These are phyloP conservation scores for Hylyphantes graminicola DNA, from an alignment of 1,140 invertebrate genomes.

Conservation along the genomic window DNA sequence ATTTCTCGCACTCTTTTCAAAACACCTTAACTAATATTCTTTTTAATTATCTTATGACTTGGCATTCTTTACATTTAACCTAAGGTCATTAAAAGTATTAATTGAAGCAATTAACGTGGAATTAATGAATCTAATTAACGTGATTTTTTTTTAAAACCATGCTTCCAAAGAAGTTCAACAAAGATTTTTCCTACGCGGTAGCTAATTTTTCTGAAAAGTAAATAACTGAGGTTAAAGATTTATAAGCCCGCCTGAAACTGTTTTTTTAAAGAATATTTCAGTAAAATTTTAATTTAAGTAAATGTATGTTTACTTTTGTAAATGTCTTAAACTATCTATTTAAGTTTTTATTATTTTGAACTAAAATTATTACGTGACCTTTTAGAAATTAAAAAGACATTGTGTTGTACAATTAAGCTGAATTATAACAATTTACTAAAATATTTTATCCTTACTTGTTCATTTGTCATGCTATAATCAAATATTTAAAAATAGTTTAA, in stretches of 20 bases:
- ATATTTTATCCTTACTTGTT: too few relatives aligned
- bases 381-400: too few relatives aligned
- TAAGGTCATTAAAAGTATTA: not conserved
- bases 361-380: not conserved
- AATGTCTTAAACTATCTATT: not conserved
- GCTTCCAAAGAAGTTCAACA: too few relatives aligned
- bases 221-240: not conserved
- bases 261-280: not conserved
- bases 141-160: not conserved
- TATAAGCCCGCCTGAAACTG: not conserved
- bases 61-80: not conserved
- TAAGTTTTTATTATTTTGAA: not conserved
- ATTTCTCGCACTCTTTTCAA: not conserved
- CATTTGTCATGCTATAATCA: too few relatives aligned
- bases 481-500: too few relatives aligned
- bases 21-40: not conserved
- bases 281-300: not conserved
- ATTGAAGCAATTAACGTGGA: not conserved
- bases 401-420: too few relatives aligned
- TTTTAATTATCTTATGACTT: not conserved
- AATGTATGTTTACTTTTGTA: not conserved
- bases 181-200: too few relatives aligned
- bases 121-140: constrained; percentile 16
- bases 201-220: not conserved
- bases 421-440: too few relatives aligned